Conservation (phyloP, 2,113 vertebrate species). For the Dipodomys merriami region DNA sequence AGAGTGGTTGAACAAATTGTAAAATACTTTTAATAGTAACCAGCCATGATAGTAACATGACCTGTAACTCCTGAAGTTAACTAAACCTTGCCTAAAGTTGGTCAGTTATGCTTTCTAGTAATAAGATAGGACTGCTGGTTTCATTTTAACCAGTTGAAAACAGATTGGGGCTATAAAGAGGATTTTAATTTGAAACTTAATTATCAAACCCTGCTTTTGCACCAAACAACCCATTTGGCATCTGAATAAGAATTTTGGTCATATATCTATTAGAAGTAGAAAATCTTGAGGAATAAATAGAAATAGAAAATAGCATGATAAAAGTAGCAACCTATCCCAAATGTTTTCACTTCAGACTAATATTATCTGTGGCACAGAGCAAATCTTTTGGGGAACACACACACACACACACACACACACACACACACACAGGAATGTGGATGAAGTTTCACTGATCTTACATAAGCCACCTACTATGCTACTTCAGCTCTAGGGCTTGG, state of each 20-base stretch:
- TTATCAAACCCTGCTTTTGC: too few species aligned
- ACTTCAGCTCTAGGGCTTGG: not conserved
- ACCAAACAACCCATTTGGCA: too few species aligned
- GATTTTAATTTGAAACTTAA: too few species aligned
- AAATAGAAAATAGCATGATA: conserved; percentile 39
- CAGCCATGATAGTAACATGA: too few species aligned
- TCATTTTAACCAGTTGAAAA: too few species aligned
- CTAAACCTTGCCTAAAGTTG: too few species aligned
- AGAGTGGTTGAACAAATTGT: too few species aligned
- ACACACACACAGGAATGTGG: not conserved
- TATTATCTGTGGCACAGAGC: conserved; percentile 18
- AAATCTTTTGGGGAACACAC: not conserved
- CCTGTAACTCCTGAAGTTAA: too few species aligned
- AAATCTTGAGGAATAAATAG: conserved; percentile 13
- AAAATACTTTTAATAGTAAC: too few species aligned
- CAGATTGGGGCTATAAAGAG: too few species aligned
- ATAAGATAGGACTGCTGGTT: too few species aligned
- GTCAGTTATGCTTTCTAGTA: too few species aligned
- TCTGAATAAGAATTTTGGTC: not conserved
- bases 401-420: not conserved
- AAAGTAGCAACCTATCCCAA: conserved; percentile 16
- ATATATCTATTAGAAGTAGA: conserved; percentile 11
- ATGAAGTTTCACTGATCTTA: conserved; percentile 29
- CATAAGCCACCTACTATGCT: not conserved
- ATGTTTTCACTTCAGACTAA: conserved; percentile 25